phyloP scores from a whole-genome alignment of 2,888 invertebrate species.

The Prosapia bicincta region DNA sequence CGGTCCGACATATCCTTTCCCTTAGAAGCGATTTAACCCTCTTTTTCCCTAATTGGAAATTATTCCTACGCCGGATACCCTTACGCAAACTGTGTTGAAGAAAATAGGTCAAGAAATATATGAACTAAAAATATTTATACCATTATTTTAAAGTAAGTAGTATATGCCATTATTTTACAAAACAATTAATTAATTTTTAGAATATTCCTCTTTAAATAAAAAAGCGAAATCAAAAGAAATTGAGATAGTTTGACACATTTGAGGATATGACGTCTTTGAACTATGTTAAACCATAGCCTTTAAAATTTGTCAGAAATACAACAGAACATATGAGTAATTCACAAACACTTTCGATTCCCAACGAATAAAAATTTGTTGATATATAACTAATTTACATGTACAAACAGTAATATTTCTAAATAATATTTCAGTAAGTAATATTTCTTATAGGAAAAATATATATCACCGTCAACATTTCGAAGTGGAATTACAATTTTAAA shows the following conservation, averaged over 20 bases:
- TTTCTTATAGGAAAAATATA: too few relatives aligned
- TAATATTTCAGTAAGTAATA: too few relatives aligned
- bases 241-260: background rate
- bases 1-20: constrained; percentile 44
- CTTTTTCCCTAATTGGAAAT: constrained; percentile 36
- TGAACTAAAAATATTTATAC: background rate
- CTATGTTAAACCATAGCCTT: constrained; percentile 27
- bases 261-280: constrained; percentile 37
- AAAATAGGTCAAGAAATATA: constrained; percentile 22
- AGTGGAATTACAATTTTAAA: too few relatives aligned
- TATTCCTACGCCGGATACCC: constrained; percentile 32
- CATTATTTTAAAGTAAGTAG: background rate
- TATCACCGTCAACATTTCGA: too few relatives aligned
- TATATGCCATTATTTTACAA: background rate
- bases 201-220: background rate
- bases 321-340: too few relatives aligned
- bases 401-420: too few relatives aligned
- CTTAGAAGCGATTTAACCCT: constrained; percentile 39
- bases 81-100: constrained; percentile 15
- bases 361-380: too few relatives aligned
- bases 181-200: too few relatives aligned
- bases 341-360: too few relatives aligned
- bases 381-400: too few relatives aligned
- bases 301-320: background rate
- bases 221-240: background rate